phyloP scores from a whole-genome alignment of 1,140 invertebrate genomes.

The Philotrypesis tridentata region DNA sequence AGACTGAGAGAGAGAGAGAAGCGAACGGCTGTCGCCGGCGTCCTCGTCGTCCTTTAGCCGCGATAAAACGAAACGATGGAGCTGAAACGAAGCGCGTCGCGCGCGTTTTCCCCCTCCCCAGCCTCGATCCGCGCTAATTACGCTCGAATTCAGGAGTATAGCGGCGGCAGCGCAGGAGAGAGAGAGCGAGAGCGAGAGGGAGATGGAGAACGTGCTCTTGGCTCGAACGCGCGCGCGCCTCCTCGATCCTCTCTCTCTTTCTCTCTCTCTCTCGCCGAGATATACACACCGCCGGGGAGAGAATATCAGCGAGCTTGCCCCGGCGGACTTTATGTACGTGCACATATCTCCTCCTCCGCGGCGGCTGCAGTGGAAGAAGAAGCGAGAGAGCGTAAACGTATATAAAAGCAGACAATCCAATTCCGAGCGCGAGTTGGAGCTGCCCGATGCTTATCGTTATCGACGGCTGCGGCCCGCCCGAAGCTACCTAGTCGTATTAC shows the following conservation, averaged over 20 bases:
- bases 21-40: neutral
- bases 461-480: slow-evolving; percentile 17
- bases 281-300: neutral
- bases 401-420: slow-evolving; percentile 44
- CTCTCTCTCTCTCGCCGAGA: too few relatives aligned
- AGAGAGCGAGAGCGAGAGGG: neutral
- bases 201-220: neutral
- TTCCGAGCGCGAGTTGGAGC: slow-evolving; percentile 16
- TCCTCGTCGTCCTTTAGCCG: neutral
- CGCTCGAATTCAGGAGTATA: slow-evolving; percentile 25
- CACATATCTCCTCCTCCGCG: neutral
- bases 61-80: slow-evolving; percentile 9
- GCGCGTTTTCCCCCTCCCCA: neutral
- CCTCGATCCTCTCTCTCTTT: too few relatives aligned
- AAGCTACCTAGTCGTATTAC: slow-evolving; percentile 2
- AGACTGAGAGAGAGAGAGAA: neutral
- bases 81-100: neutral
- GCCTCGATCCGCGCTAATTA: slow-evolving; percentile 24
- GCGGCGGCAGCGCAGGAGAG: too few relatives aligned
- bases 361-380: neutral
- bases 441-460: slow-evolving; percentile 41
- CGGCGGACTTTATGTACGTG: neutral
- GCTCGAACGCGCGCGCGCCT: neutral
- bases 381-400: slow-evolving; percentile 22
- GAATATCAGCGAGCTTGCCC: neutral